These are phyloP conservation scores for Uropsilus gracilis DNA, from an alignment of 2,113 vertebrate species.

Conservation along the genomic window DNA sequence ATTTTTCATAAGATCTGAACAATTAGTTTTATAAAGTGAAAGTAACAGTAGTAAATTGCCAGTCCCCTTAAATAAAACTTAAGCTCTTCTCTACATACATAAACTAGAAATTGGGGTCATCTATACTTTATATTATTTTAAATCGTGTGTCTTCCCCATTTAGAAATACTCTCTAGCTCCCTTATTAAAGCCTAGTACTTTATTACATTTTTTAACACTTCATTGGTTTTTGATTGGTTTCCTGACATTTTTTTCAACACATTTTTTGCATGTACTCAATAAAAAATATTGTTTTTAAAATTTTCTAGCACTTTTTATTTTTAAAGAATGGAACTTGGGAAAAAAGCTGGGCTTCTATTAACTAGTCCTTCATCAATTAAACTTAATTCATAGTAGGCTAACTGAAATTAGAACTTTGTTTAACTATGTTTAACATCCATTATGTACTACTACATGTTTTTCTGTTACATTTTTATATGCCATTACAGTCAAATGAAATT, in stretches of 20 bases:
- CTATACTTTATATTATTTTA: not conserved
- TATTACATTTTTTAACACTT: not conserved
- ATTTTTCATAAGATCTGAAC: constrained; percentile 11
- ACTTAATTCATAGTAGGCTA: not conserved
- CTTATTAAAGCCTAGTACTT: not conserved
- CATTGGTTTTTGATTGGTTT: constrained; percentile 18
- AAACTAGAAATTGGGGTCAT: not conserved
- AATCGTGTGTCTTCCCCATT: not conserved
- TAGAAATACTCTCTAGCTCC: not conserved
- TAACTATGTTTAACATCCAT: not conserved
- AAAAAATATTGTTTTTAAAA: constrained; percentile 35
- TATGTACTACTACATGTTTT: not conserved
- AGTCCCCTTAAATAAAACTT: constrained; percentile 30
- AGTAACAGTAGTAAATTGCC: constrained; percentile 15
- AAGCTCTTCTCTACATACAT: not conserved
- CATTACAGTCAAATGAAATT: not conserved
- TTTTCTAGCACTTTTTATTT: not conserved
- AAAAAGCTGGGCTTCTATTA: not conserved
- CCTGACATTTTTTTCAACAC: not conserved
- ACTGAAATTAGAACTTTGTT: not conserved
- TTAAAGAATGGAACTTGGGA: not conserved
- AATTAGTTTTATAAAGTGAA: constrained; percentile 30
- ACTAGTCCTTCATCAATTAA: not conserved
- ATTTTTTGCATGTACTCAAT: not conserved
- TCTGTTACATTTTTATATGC: not conserved